Percentiles rank a stretch among this genome's conserved stretches.
phyloP scores from a whole-genome alignment of 2,113 vertebrate species.

The Heloderma charlesbogerti region DNA sequence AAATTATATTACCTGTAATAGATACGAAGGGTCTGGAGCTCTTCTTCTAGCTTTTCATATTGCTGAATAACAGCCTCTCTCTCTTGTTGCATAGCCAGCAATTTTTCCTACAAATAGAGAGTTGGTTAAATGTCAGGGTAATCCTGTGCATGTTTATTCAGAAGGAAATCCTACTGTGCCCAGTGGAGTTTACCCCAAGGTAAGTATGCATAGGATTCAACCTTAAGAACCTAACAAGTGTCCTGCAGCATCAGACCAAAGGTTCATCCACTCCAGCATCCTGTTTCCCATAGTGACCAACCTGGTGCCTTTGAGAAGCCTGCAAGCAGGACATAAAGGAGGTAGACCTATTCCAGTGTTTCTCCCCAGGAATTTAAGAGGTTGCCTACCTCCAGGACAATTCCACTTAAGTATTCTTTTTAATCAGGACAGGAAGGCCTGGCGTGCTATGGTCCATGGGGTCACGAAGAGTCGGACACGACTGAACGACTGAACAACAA shows the following conservation, averaged over 20 bases:
- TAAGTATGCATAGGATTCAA: background rate
- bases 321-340: too few relatives aligned
- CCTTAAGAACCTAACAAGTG: background rate
- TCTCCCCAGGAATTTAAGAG: background rate
- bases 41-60: conserved; percentile 81
- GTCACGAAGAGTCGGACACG: too few relatives aligned
- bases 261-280: background rate
- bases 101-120: conserved; percentile 74
- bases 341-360: background rate
- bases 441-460: too few relatives aligned
- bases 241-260: background rate
- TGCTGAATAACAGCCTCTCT: conserved; percentile 79
- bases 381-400: background rate
- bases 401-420: background rate
- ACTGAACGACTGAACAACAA: too few relatives aligned
- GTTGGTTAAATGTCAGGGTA: background rate
- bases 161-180: background rate
- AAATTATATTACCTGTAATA: conserved; percentile 84
- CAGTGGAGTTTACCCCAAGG: background rate
- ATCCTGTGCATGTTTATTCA: background rate
- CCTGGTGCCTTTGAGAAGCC: background rate
- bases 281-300: background rate
- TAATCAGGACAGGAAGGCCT: too few relatives aligned
- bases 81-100: conserved; percentile 78
- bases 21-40: conserved; percentile 79